Base-by-base conservation (phyloP, 1,140 invertebrate genomes). In the Zaprionus camerounensis region DNA sequence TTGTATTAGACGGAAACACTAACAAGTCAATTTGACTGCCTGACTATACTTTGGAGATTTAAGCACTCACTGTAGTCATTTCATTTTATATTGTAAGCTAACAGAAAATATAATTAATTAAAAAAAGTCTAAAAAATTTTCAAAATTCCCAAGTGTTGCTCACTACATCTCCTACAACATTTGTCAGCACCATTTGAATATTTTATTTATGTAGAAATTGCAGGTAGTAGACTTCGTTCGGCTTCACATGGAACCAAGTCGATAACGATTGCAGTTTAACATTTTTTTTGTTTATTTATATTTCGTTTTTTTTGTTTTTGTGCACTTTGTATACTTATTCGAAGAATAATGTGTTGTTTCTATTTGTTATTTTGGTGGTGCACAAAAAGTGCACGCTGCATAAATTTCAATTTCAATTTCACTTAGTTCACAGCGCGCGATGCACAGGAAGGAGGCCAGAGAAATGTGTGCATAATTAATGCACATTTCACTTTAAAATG, bases 401-500 rank as follows among this genome's bases (percentile, higher is more conserved):
- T 63, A 73, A 64, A 63, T 74, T 77, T 78, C 70, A 65, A 65
- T 65, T 62, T 26, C 53, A 24, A 76, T 87, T 82, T 87, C 80
- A 82, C 70, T 84, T 85, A 73, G 69, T 28, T 31, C 31, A 49
- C 24, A 61, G 73, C 51, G 22, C 34, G 22, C 34, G 22, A 20
- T 41, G 34, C n/a, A 63, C n/a, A 63, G 15, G 41, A 20, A 51
- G 62, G 57, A 64, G 58, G 64, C 56, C 51, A 41, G 49, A 58
- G 38, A 53, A 53, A 77, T 76, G 88, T 80, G 75, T 81, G 81
- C 80, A 91, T 85, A 90, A 90, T 90, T 91, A 90, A 90, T 90
- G 86, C 82, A 85, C 73, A 82, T 82, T 87, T 82, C 90, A 88
- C 90, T 90, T 91, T 91, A 91, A 88, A 82, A 91, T 91, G 80